Percentiles rank a stretch among this genome's conserved stretches.
phyloP scores from a whole-genome alignment of 2,113 vertebrate genomes.

The Hipposideros armiger region DNA sequence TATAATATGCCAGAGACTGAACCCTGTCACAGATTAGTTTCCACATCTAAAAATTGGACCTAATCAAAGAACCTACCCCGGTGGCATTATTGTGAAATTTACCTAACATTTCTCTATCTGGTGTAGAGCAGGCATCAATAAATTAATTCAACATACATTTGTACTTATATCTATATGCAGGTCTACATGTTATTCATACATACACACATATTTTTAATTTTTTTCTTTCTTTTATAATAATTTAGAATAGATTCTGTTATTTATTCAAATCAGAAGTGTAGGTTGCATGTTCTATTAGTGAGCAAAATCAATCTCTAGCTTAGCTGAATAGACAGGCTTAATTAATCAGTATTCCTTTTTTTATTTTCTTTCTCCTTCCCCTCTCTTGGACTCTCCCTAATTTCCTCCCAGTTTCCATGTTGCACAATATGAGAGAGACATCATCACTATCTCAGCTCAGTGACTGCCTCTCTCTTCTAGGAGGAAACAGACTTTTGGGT shows the following conservation, averaged over 20 bases:
- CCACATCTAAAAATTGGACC: background rate
- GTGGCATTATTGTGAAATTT: background rate
- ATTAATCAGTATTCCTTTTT: background rate
- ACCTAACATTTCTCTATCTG: background rate
- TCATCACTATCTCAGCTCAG: background rate
- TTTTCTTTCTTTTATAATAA: background rate
- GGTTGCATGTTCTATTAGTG: background rate
- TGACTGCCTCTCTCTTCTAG: background rate
- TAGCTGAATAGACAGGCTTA: background rate
- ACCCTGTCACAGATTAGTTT: background rate
- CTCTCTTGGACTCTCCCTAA: rapidly evolving
- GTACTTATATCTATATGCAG: background rate
- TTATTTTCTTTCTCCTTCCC: background rate
- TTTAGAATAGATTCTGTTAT: background rate
- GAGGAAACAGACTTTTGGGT: constrained; percentile 73
- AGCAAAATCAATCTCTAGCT: background rate
- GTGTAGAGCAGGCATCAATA: background rate
- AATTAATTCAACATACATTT: background rate
- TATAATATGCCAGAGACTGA: background rate
- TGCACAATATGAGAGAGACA: background rate
- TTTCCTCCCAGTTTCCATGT: background rate
- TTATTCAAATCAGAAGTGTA: background rate
- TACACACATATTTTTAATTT: background rate
- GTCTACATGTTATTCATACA: background rate
- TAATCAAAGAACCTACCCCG: background rate